Evolutionary conservation across 1,140 invertebrate species (phyloP).

Genomic region (Triops longicaudatus): DNA sequence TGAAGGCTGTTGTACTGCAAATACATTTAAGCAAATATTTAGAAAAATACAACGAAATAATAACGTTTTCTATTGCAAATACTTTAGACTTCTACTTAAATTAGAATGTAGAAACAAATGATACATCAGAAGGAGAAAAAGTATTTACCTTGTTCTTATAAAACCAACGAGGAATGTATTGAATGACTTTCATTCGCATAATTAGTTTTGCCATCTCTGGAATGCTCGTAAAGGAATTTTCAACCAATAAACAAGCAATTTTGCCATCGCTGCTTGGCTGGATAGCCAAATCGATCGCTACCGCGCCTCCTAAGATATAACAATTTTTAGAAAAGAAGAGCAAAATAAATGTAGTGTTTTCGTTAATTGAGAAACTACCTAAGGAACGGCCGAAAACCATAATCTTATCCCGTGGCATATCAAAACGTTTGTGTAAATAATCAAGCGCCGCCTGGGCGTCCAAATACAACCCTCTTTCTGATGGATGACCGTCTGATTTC

Average conservation of each 20-base stretch:
- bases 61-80: no score
- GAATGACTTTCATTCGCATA: slow-evolving; percentile 50
- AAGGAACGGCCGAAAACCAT: slow-evolving; percentile 88
- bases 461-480: slow-evolving; percentile 74
- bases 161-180: slow-evolving; percentile 61
- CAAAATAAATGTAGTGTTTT: no score
- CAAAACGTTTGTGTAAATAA: slow-evolving; percentile 65
- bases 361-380: no score
- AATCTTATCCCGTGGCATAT: slow-evolving; percentile 75
- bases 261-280: slow-evolving; percentile 59
- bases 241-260: slow-evolving; percentile 77
- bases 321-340: slow-evolving; percentile 11
- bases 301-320: slow-evolving; percentile 58
- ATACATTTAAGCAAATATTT: slow-evolving; percentile 31
- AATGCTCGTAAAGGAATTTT: slow-evolving; percentile 93
- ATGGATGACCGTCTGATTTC: slow-evolving; percentile 76
- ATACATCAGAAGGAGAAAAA: slow-evolving; percentile 24
- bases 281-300: slow-evolving; percentile 74
- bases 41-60: slow-evolving; percentile 17
- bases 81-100: no score
- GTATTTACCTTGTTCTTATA: slow-evolving; percentile 70
- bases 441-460: slow-evolving; percentile 81
- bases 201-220: slow-evolving; percentile 69
- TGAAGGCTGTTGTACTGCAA: slow-evolving; percentile 60
- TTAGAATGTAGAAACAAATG: no score